Evolutionary conservation across 2,113 vertebrate genomes (phyloP).

Genomic region (Odontesthes bonariensis): DNA sequence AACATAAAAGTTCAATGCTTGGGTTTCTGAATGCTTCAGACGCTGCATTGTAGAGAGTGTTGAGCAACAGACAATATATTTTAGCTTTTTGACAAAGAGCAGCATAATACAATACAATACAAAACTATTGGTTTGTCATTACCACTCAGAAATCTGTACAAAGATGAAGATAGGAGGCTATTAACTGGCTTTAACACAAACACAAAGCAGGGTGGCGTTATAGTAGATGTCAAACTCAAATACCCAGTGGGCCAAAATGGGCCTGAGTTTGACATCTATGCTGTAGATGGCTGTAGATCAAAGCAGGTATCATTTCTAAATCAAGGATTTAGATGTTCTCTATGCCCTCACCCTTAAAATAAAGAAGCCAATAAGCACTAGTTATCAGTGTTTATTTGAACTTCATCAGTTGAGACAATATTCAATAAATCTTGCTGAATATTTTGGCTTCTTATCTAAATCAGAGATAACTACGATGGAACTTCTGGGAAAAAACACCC

Average conservation of each 20-base stretch:
- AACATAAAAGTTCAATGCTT: not conserved
- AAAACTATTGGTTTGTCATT: not conserved
- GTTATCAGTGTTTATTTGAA: conserved; percentile 10
- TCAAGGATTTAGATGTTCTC: not conserved
- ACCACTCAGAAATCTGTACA: not conserved
- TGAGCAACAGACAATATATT: not conserved
- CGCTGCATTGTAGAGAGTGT: not conserved
- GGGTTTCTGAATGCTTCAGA: not conserved
- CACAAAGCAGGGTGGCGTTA: not conserved
- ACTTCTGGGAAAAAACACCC: not conserved
- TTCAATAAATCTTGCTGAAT: not conserved
- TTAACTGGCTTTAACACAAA: not conserved
- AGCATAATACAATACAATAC: not conserved
- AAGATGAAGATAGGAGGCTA: not conserved
- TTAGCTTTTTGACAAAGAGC: not conserved
- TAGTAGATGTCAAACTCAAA: too few species aligned
- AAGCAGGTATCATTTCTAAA: too few species aligned
- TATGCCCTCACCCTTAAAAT: conserved; percentile 1
- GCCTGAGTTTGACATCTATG: too few species aligned
- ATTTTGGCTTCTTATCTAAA: not conserved
- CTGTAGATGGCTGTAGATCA: too few species aligned
- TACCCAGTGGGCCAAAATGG: too few species aligned
- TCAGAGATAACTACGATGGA: not conserved
- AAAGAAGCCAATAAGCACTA: not conserved
- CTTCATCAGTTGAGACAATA: not conserved